Evolutionary conservation across 2,797 vertebrate genomes (phyloP), one percentile per base, ranked within the genome.

Genomic region (Syngnathus rostellatus): DNA sequence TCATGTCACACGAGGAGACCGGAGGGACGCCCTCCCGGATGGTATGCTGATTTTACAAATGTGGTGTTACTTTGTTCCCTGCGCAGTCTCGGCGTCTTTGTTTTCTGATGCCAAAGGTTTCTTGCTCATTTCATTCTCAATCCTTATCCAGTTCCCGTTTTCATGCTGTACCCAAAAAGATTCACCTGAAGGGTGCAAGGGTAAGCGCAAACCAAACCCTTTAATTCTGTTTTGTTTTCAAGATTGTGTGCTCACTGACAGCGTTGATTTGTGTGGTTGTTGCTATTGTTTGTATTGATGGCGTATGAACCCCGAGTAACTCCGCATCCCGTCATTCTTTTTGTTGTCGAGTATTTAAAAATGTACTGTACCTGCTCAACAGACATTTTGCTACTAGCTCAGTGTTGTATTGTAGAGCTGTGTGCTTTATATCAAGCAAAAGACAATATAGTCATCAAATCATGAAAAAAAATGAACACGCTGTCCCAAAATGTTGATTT

Each of bases 171-270:
- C 57, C 81, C 69, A 64, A 79, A 74, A 77, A 82, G 74, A 78
- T 63, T 79, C 61, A 80, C 69, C 66, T n/a, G 25, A 71, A 85
- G 84, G 85, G 84, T 88, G 86, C 89, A 85, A 88, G 74, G 83
- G 84, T 83, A 88, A 87, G 85, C 84, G 84, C 87, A 82, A 88
- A 87, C 83, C 82, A 84, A 89, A 88, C 89, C 89, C 89, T 90
- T 90, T 90, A 90, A 89, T 84, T 86, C 82, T 84, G 83, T 81
- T 77, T 83, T 79, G 69, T 85, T 78, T 66, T 82, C 67, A 78
- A 80, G 75, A 71, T 81, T 85, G 76, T 80, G 79, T 59, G 71
- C 84, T 80, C 78, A 84, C 86, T 88, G 86, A 89, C 86, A 82
- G 84, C 81, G 62, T 81, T 83, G 81, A 87, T 86, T 82, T 82